These are phyloP conservation scores for Alouatta palliata DNA, from an alignment of 2,113 vertebrate species.

Conservation along the genomic window DNA sequence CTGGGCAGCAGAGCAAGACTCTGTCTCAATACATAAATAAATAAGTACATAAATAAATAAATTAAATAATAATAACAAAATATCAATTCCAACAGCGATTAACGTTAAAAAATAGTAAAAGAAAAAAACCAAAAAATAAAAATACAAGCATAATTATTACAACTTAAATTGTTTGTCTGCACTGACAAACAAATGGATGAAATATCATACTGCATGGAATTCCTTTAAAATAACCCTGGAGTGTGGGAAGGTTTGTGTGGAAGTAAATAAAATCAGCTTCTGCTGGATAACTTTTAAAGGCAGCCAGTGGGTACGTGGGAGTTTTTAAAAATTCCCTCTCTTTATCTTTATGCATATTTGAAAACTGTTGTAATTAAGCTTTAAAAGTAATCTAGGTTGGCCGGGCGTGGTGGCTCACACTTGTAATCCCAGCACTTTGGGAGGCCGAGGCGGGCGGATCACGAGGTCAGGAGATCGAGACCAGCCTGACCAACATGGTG, in stretches of 20 bases:
- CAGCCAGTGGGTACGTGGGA: background rate
- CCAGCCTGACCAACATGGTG: too few species aligned
- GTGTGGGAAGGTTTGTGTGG: background rate
- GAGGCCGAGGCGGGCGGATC: too few species aligned
- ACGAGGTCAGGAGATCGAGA: too few species aligned
- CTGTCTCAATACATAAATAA: too few species aligned
- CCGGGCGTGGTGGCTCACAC: too few species aligned
- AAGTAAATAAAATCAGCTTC: background rate
- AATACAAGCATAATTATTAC: background rate
- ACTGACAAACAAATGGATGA: background rate
- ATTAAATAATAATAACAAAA: too few species aligned
- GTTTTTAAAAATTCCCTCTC: background rate
- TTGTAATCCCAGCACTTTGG: too few species aligned
- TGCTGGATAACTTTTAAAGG: background rate
- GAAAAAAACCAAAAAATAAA: too few species aligned
- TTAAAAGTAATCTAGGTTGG: background rate
- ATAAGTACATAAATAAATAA: too few species aligned
- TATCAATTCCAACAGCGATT: too few species aligned
- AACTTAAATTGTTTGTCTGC: background rate
- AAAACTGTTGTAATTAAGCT: background rate
- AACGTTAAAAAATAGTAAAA: too few species aligned
- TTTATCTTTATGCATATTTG: background rate
- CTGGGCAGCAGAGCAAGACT: too few species aligned
- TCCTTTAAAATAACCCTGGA: slow-evolving; percentile 4
- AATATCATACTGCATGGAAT: background rate